These are phyloP conservation scores for Geophilus truncorum DNA, from an alignment of 2,888 invertebrate genomes.

Conservation along the genomic window DNA sequence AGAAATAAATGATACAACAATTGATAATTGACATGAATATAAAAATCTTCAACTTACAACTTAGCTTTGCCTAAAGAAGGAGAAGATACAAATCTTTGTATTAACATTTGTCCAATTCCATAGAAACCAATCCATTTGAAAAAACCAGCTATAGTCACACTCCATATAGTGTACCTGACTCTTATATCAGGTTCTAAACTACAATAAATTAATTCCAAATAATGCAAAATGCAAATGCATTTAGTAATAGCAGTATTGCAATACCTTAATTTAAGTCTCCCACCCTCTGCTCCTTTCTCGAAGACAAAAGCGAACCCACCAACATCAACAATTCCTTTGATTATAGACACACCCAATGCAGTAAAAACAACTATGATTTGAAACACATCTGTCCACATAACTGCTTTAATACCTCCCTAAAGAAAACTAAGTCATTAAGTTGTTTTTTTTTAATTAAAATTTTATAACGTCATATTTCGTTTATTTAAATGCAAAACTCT, in stretches of 20 bases:
- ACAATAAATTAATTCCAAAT: constrained; percentile 28
- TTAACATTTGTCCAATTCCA: constrained; percentile 53
- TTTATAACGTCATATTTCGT: too few relatives aligned
- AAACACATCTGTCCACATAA: constrained; percentile 49
- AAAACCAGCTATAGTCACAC: constrained; percentile 49
- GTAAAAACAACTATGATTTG: constrained; percentile 47
- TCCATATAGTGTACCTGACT: constrained; percentile 52
- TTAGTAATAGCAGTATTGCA: background rate
- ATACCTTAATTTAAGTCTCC: constrained; percentile 42
- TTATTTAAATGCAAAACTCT: too few relatives aligned
- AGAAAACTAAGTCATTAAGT: background rate
- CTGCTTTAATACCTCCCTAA: constrained; percentile 50
- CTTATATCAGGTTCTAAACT: constrained; percentile 50
- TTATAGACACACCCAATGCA: constrained; percentile 46
- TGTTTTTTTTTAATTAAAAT: too few relatives aligned
- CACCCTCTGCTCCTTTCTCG: constrained; percentile 39
- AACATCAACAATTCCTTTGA: constrained; percentile 42
- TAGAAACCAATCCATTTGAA: constrained; percentile 49
- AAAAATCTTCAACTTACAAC: constrained; percentile 41
- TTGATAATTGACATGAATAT: too few relatives aligned
- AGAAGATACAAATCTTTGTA: constrained; percentile 53
- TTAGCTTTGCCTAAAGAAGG: constrained; percentile 49
- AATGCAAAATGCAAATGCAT: background rate
- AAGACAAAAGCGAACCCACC: constrained; percentile 42
- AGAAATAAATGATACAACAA: background rate